A percentile compares a stretch with the other conserved stretches of the same genome.
phyloP scores from a whole-genome alignment of 2,888 invertebrate genomes.

The Cheilosia soror region DNA sequence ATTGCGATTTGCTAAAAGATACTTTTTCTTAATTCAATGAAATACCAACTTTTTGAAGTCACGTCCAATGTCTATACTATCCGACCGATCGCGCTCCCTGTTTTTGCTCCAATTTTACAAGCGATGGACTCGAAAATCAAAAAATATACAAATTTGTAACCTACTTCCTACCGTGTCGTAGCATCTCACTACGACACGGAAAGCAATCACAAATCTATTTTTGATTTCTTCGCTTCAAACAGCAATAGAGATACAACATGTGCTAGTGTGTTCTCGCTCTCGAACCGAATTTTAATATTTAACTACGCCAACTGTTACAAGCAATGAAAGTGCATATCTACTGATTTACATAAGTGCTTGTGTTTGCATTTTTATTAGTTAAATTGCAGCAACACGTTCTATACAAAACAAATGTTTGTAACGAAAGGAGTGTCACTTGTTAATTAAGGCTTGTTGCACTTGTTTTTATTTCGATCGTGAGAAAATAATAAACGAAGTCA shows the following conservation, averaged over 20 bases:
- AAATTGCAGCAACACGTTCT: not conserved
- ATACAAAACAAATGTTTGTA: no score
- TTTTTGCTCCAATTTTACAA: not conserved
- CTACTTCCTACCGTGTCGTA: not conserved
- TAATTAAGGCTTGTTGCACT: not conserved
- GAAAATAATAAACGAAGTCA: not conserved
- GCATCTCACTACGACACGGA: not conserved
- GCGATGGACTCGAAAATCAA: not conserved
- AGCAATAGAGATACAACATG: conserved; percentile 21
- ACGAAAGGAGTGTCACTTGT: not conserved
- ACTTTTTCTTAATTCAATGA: no score
- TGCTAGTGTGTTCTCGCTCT: not conserved
- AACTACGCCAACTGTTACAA: not conserved
- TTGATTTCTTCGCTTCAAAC: conserved; percentile 5
- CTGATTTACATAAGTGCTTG: not conserved
- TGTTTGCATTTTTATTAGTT: conserved; percentile 6
- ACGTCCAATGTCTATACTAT: not conserved
- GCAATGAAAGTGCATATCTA: conserved; percentile 19
- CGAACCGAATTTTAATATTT: not conserved
- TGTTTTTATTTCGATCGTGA: conserved; percentile 24
- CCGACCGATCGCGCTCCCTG: not conserved
- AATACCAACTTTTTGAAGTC: not conserved
- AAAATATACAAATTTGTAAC: not conserved
- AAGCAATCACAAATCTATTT: conserved; percentile 32
- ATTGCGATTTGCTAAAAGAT: no score